Evolutionary conservation across 2,797 vertebrate genomes (phyloP).

Genomic region (Tauraco hartlaubi): DNA sequence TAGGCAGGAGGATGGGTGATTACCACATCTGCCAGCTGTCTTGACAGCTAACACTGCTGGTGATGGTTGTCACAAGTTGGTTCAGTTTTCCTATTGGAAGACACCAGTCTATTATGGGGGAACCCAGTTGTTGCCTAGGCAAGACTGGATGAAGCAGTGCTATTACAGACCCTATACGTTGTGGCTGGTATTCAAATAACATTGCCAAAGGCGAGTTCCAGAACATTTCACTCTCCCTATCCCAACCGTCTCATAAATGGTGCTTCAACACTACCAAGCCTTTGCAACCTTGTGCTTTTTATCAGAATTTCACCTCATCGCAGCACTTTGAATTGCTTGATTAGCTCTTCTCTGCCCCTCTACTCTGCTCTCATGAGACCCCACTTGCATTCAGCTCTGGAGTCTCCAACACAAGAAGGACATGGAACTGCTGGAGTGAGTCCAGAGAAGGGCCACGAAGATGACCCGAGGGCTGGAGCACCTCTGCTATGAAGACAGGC

Average conservation of each 20-base stretch:
- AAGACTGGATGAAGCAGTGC: background rate
- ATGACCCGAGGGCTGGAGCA: no score
- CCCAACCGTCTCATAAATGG: background rate
- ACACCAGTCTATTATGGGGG: background rate
- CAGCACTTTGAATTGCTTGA: background rate
- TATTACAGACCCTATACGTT: background rate
- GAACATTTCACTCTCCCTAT: background rate
- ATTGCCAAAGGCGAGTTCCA: background rate
- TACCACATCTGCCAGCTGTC: background rate
- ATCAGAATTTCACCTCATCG: background rate
- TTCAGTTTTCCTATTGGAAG: background rate
- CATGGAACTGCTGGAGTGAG: no score
- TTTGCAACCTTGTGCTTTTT: background rate
- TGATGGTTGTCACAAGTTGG: background rate
- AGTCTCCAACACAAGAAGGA: no score
- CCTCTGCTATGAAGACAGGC: no score
- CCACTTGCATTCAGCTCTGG: no score
- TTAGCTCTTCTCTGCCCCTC: background rate
- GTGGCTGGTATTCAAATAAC: background rate
- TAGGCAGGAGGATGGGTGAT: background rate
- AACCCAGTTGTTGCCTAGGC: background rate
- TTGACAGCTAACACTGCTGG: background rate
- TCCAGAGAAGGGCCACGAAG: no score
- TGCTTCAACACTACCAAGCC: background rate
- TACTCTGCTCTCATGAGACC: no score